A percentile compares a stretch with the other conserved stretches of the same genome.
phyloP scores from a whole-genome alignment of 2,113 vertebrate species.

The Jacana jacana region DNA sequence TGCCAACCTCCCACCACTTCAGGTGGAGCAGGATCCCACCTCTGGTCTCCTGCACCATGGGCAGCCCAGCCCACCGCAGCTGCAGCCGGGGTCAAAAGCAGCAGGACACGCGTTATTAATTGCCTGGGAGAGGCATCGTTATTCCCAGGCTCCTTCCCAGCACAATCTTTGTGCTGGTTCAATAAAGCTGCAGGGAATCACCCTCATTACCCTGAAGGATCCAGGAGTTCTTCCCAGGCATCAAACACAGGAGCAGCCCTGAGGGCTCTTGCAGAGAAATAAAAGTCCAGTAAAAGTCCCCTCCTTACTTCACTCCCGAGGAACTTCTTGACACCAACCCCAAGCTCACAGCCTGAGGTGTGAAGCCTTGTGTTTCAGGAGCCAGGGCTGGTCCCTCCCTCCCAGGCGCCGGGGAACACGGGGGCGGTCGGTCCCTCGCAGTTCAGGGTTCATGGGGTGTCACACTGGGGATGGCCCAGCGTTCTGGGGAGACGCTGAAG shows the following conservation, averaged over 20 bases:
- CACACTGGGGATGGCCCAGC: not conserved
- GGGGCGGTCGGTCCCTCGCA: accelerated
- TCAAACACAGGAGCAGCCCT: not conserved
- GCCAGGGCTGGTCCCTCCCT: not conserved
- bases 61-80: not conserved
- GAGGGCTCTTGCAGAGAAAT: not conserved
- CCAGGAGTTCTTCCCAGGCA: not conserved
- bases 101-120: not conserved
- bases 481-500: not conserved
- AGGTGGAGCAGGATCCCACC: not conserved
- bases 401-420: not conserved
- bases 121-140: not conserved
- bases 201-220: not conserved
- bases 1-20: not conserved
- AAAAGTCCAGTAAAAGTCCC: not conserved
- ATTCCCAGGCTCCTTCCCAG: not conserved
- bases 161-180: not conserved
- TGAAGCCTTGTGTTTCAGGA: not conserved
- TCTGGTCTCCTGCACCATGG: not conserved
- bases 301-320: not conserved
- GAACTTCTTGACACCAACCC: not conserved
- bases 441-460: not conserved
- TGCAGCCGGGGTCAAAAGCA: not conserved
- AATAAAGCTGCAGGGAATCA: not conserved
- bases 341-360: accelerated